Conservation (phyloP, 2,113 vertebrate species). For the Puma concolor region DNA sequence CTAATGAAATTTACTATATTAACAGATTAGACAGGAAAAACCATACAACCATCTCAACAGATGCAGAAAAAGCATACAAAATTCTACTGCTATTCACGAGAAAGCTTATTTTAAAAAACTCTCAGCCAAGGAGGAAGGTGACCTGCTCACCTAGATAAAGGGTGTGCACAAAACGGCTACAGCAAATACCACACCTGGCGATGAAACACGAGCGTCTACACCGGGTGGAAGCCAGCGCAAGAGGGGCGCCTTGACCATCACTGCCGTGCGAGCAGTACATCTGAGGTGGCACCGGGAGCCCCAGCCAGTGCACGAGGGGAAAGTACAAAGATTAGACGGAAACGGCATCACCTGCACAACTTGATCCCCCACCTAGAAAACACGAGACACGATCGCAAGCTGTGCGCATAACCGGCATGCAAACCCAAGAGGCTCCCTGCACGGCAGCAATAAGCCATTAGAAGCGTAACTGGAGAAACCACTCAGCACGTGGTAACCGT, state of each 20-base stretch:
- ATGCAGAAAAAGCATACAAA: neutral
- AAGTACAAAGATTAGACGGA: neutral
- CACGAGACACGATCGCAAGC: accelerated
- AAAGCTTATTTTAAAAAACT: neutral
- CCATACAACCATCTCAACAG: neutral
- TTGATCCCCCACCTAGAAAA: neutral
- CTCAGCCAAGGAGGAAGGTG: neutral
- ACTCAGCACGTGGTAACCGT: accelerated
- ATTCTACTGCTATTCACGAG: neutral
- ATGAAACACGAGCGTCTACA: too few species aligned
- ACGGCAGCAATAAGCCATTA: neutral
- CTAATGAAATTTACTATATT: neutral
- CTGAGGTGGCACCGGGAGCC: accelerated
- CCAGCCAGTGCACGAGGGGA: accelerated
- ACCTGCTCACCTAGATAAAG: neutral
- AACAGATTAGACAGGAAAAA: neutral
- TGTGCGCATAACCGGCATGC: neutral
- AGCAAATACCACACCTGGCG: accelerated
- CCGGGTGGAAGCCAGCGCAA: neutral
- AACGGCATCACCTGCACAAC: neutral
- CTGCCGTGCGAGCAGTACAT: accelerated
- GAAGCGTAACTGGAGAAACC: neutral
- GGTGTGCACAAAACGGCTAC: accelerated
- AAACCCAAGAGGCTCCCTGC: neutral
- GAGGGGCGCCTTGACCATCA: accelerated